Evolutionary conservation across 1,140 invertebrate genomes (phyloP), one percentile per base, ranked within the genome.

Genomic region (Drosophila pachea): DNA sequence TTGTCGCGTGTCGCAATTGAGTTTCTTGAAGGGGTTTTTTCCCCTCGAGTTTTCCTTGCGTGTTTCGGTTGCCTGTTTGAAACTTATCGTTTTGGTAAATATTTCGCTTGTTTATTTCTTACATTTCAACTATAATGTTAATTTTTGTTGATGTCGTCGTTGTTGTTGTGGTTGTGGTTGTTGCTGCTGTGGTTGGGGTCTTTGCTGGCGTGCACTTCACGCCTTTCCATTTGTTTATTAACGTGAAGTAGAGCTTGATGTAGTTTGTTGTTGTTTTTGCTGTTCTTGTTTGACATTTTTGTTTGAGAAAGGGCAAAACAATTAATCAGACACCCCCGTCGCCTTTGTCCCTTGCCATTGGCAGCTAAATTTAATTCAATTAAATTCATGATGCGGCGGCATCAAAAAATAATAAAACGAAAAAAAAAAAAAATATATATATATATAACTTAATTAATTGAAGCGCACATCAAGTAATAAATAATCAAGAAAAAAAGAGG

Each of bases 61-160:
- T 65, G 67, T 38, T 54, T 14, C 43, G 48, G 29, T 36, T 48
- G 14, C 12, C 40, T 40, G 53, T 49, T 45, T 40, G 40, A 50
- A 56, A 68, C 59, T 63, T 75, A 68, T 68, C 70, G 64, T 56
- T 73, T 73, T 60, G 48, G 73, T 75, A 75, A 73, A 75, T 75
- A 75, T 73, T 68, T 73, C 48, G 54, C 70, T 73, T 73, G 65
- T 75, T 73, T 73, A 50, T 68, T 71, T 66, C 52, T 56, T 71
- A 65, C 36, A 56, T 67, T 70, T 60, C 38, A 61, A 60, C 40
- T 58, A 53, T 54, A 62, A 68, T 68, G 70, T 52, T 73, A 49
- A 74, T 73, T 75, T 71, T 47, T 8, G 22, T 22, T 22, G 22
- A 31, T 8, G 7, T 16, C 8, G 22, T 53, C 54, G 32, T 33